These are phyloP conservation scores for Spicauda simplicius DNA, from an alignment of 2,888 invertebrate species.

Conservation along the genomic window DNA sequence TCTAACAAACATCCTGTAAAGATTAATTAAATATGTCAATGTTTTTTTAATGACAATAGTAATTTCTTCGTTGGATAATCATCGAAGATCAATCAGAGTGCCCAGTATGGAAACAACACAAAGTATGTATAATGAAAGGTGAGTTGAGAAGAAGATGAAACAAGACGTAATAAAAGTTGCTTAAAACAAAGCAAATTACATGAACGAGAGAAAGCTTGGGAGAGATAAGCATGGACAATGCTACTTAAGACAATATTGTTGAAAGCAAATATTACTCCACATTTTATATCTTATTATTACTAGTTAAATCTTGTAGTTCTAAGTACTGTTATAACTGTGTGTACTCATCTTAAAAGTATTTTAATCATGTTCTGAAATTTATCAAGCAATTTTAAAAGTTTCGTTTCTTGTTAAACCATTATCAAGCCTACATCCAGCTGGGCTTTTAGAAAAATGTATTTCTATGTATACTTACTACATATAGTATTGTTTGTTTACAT, in stretches of 20 bases:
- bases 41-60: not conserved
- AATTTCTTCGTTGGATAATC: not conserved
- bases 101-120: conserved; percentile 9
- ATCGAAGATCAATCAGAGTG: not conserved
- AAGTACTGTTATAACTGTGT: conserved; percentile 50
- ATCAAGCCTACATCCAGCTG: not conserved
- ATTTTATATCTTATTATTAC: conserved; percentile 74
- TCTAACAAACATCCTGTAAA: not conserved
- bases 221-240: conserved; percentile 38
- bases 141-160: not conserved
- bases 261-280: conserved; percentile 76
- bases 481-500: conserved; percentile 33
- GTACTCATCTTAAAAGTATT: conserved; percentile 40
- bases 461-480: conserved; percentile 13
- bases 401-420: conserved; percentile 27
- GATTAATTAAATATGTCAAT: not conserved
- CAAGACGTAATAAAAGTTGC: not conserved
- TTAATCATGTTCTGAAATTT: conserved; percentile 9
- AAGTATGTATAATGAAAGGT: conserved; percentile 13
- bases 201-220: not conserved
- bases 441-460: not conserved
- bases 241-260: conserved; percentile 83
- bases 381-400: conserved; percentile 15
- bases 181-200: not conserved
- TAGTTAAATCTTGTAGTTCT: conserved; percentile 47